These are phyloP conservation scores for Psilopsiagon aurifrons DNA, from an alignment of 2,113 vertebrate genomes.

Conservation along the genomic window DNA sequence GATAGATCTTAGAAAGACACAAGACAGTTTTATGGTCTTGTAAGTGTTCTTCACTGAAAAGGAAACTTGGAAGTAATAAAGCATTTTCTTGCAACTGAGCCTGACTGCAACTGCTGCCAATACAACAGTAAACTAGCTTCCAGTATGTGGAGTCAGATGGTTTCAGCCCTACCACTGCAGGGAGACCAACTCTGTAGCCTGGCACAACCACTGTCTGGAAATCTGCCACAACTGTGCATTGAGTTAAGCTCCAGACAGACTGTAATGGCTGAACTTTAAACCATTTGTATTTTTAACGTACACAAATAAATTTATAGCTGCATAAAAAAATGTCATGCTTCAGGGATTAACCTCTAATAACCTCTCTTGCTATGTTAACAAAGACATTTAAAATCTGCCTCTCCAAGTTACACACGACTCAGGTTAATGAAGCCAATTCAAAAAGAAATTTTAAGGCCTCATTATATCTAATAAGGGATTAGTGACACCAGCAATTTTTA, in stretches of 20 bases:
- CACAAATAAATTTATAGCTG: constrained; percentile 68
- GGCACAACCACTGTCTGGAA: constrained; percentile 43
- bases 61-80: constrained; percentile 53
- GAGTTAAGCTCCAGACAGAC: constrained; percentile 60
- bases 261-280: constrained; percentile 54
- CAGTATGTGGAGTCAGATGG: constrained; percentile 5
- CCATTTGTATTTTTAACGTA: constrained; percentile 39
- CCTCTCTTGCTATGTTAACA: constrained; percentile 58
- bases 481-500: constrained; percentile 59
- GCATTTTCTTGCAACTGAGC: constrained; percentile 43
- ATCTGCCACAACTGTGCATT: constrained; percentile 32
- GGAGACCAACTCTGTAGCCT: constrained; percentile 38
- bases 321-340: constrained; percentile 58
- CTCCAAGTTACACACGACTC: constrained; percentile 37
- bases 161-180: constrained; percentile 40
- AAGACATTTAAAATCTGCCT: constrained; percentile 63
- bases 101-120: constrained; percentile 37
- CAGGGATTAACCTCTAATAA: constrained; percentile 66
- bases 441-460: constrained; percentile 59
- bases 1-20: constrained; percentile 4
- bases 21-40: constrained; percentile 5
- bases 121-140: constrained; percentile 22
- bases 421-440: constrained; percentile 61
- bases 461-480: constrained; percentile 71
- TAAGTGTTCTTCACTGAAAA: constrained; percentile 37